Percentiles rank a stretch among this genome's conserved stretches.
Evolutionary conservation across 2,888 invertebrate species (phyloP).

Genomic region (Steinernema carpocapsae): DNA sequence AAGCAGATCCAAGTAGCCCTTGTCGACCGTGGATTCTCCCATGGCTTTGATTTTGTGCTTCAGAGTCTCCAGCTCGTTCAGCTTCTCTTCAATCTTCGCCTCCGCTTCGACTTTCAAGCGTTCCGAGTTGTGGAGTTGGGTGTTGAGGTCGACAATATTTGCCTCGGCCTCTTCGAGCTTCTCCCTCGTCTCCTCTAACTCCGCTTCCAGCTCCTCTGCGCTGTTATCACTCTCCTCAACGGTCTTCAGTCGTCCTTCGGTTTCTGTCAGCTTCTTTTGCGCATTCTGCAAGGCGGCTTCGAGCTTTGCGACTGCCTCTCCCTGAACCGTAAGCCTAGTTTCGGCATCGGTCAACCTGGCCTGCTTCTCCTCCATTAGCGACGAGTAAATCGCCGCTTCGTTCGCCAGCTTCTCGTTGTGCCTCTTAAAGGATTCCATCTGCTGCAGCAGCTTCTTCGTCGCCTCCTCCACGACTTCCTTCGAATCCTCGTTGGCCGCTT

Average conservation of each 20-base stretch:
- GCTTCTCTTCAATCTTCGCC: conserved; percentile 42
- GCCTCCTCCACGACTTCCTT: conserved; percentile 29
- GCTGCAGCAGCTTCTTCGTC: conserved; percentile 12
- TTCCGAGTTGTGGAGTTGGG: conserved; percentile 33
- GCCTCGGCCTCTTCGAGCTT: conserved; percentile 31
- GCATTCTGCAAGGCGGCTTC: conserved; percentile 2
- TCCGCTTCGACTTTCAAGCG: conserved; percentile 40
- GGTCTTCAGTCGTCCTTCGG: conserved; percentile 33
- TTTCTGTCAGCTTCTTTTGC: conserved; percentile 13
- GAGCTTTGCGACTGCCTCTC: not conserved
- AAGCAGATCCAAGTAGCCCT: no score
- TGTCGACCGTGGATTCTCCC: conserved; percentile 29
- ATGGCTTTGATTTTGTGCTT: conserved; percentile 44
- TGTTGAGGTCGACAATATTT: conserved; percentile 21
- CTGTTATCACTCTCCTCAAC: conserved; percentile 34
- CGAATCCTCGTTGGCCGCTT: not conserved
- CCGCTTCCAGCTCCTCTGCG: conserved; percentile 40
- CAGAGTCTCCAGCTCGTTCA: conserved; percentile 44
- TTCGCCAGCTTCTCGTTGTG: conserved; percentile 28
- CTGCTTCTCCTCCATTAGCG: conserved; percentile 28
- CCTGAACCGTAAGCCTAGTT: conserved; percentile 11
- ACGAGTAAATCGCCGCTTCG: conserved; percentile 27
- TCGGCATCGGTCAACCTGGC: conserved; percentile 19
- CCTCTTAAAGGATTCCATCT: conserved; percentile 6
- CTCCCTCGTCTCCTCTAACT: conserved; percentile 35